Percentiles rank a stretch among this genome's conserved stretches.
Conservation (phyloP, 2,113 vertebrate species). For the Marmota monax region DNA sequence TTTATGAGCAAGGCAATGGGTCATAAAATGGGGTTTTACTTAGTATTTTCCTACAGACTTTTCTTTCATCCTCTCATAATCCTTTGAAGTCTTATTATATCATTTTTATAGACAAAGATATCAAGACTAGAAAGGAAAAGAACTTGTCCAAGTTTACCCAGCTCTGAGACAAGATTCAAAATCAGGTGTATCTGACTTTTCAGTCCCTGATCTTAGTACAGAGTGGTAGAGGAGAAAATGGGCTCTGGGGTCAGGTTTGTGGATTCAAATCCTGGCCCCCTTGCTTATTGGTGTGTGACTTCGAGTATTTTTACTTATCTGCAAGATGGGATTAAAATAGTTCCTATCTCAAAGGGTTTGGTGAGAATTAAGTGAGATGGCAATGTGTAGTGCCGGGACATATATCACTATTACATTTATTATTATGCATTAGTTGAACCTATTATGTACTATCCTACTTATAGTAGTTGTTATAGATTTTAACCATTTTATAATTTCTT, state of each 20-base stretch:
- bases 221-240: not conserved
- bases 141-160: constrained; percentile 29
- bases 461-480: not conserved
- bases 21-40: constrained; percentile 33
- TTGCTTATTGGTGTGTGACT: not conserved
- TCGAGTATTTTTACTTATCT: not conserved
- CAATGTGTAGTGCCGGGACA: not conserved
- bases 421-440: not conserved
- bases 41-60: constrained; percentile 46
- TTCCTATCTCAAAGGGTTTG: not conserved
- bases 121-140: constrained; percentile 29
- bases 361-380: constrained; percentile 26
- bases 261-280: not conserved
- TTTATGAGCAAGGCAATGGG: constrained; percentile 18
- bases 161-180: constrained; percentile 7
- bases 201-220: not conserved
- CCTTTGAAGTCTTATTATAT: constrained; percentile 65
- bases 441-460: not conserved
- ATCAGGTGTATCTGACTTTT: not conserved
- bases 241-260: not conserved
- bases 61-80: constrained; percentile 68
- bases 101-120: constrained; percentile 63
- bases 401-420: not conserved
- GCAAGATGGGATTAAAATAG: not conserved
- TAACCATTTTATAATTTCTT: not conserved